Percentiles rank a stretch among this genome's conserved stretches.
phyloP scores from a whole-genome alignment of 2,797 vertebrate genomes.

The Dallia pectoralis region DNA sequence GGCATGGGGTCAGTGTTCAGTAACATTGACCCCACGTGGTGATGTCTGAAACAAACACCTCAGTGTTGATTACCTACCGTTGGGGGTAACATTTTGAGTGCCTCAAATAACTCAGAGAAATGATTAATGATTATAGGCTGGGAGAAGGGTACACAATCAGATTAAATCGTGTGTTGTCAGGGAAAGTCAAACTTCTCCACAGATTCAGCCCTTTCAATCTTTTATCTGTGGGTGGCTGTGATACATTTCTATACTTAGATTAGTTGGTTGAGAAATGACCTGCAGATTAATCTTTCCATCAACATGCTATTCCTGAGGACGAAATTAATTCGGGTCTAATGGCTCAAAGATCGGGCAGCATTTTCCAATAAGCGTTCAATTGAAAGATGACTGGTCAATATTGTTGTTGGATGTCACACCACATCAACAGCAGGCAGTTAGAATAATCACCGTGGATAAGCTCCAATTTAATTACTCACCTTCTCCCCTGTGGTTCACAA shows the following conservation, averaged over 20 bases:
- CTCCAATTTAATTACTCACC: slow-evolving; percentile 27
- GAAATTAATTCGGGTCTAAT: neutral
- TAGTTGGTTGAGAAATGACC: neutral
- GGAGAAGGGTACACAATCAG: neutral
- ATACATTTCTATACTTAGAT: neutral
- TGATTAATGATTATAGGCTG: too few species aligned
- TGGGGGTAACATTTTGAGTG: too few species aligned
- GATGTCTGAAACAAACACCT: too few species aligned
- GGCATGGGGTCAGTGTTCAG: too few species aligned
- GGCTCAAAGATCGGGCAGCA: neutral
- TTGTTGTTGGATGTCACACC: slow-evolving; percentile 6
- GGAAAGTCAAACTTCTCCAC: neutral
- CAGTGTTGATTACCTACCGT: too few species aligned
- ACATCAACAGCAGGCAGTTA: slow-evolving; percentile 15
- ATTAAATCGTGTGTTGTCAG: neutral
- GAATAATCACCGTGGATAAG: slow-evolving; percentile 32
- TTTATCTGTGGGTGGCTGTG: neutral
- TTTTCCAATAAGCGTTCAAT: too few species aligned
- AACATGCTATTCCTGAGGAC: neutral
- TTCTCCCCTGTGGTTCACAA: slow-evolving; percentile 7
- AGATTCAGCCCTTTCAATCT: neutral
- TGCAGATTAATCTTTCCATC: neutral
- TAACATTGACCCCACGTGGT: too few species aligned
- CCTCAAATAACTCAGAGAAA: too few species aligned
- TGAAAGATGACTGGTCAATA: neutral